Conservation (phyloP, 2,797 vertebrate genomes). For the Distichodus sexfasciatus region DNA sequence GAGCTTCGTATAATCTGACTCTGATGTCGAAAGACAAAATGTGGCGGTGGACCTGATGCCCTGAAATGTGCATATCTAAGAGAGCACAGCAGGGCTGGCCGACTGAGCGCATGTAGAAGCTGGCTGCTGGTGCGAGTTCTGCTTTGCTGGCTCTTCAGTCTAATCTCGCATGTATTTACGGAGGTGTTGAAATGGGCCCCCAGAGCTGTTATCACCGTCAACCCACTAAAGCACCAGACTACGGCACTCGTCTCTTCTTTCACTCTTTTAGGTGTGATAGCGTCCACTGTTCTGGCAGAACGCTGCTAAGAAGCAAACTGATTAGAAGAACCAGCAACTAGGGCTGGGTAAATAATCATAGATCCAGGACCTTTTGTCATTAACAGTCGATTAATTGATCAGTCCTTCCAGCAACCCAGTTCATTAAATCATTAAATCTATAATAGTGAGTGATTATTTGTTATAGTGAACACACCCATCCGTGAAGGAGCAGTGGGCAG, state of each 20-base stretch:
- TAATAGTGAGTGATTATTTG: too few species aligned
- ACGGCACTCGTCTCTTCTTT: background rate
- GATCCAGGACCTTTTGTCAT: too few species aligned
- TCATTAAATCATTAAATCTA: too few species aligned
- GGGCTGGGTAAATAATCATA: too few species aligned
- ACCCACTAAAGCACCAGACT: slow-evolving; percentile 26
- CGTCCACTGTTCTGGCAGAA: too few species aligned
- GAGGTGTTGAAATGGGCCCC: slow-evolving; percentile 32
- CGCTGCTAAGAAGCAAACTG: too few species aligned
- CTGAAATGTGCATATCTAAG: background rate
- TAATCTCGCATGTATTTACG: slow-evolving; percentile 43
- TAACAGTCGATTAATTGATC: too few species aligned
- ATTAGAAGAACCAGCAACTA: too few species aligned
- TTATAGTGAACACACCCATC: too few species aligned
- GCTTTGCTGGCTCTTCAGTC: slow-evolving; percentile 37
- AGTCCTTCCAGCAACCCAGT: too few species aligned
- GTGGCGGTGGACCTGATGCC: background rate
- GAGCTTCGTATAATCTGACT: too few species aligned
- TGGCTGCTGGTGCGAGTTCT: background rate
- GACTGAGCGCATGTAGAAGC: slow-evolving; percentile 2
- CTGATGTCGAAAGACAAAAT: background rate
- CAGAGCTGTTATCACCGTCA: slow-evolving; percentile 24
- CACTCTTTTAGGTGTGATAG: background rate
- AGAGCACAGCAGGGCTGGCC: slow-evolving; percentile 11
- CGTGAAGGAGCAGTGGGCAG: too few species aligned